These are phyloP conservation scores for Labroides dimidiatus DNA, from an alignment of 2,797 vertebrate species.

Conservation along the genomic window DNA sequence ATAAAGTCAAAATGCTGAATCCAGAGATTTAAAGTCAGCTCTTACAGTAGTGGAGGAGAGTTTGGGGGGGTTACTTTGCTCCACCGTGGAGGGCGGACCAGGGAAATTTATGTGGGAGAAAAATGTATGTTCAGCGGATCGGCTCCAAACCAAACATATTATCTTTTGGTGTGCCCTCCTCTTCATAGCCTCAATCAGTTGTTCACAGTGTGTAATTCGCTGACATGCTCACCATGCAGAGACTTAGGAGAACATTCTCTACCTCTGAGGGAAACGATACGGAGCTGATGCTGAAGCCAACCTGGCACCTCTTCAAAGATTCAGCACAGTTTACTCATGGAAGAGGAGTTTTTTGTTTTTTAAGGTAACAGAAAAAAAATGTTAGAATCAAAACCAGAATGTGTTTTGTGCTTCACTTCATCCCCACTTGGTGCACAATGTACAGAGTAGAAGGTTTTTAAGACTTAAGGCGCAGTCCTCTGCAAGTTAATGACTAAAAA, in stretches of 20 bases:
- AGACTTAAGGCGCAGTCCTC: conserved; percentile 68
- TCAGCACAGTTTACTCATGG: conserved; percentile 74
- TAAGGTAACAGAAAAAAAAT: conserved; percentile 61
- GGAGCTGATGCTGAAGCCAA: conserved; percentile 68
- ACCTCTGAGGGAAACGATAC: conserved; percentile 72
- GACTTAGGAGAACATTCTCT: conserved; percentile 72
- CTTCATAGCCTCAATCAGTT: conserved; percentile 82
- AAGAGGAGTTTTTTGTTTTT: conserved; percentile 47
- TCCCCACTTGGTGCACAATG: conserved; percentile 59
- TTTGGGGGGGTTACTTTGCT: conserved; percentile 20
- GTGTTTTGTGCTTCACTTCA: conserved; percentile 60
- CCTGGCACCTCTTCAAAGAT: conserved; percentile 79
- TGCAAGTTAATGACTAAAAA: conserved; percentile 76
- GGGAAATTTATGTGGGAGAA: conserved; percentile 83
- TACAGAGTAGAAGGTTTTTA: conserved; percentile 62
- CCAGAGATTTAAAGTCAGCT: conserved; percentile 70
- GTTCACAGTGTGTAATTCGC: conserved; percentile 81
- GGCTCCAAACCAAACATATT: conserved; percentile 83
- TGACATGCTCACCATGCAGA: conserved; percentile 80
- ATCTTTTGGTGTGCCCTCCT: conserved; percentile 82
- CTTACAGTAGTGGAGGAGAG: conserved; percentile 47
- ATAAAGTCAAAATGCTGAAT: conserved; percentile 81
- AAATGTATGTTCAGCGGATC: conserved; percentile 85
- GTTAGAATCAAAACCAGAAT: conserved; percentile 65
- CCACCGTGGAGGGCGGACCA: conserved; percentile 66